phyloP scores from a whole-genome alignment of 2,888 invertebrate species.

The Leptinotarsa rubiginosa region DNA sequence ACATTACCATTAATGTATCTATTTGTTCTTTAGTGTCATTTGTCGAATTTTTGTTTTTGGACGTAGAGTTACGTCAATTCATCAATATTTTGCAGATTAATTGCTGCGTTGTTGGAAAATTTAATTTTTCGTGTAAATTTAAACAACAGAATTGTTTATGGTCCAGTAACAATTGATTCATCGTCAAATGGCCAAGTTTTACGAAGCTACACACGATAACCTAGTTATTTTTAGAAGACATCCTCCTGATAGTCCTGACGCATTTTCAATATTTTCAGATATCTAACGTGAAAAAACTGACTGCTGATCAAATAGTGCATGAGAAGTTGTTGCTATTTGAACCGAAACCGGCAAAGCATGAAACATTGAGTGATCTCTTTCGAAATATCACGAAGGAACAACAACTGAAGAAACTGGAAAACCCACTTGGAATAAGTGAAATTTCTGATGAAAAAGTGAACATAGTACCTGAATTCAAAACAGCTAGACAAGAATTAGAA shows the following conservation, averaged over 20 bases:
- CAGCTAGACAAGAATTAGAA: slow-evolving; percentile 47
- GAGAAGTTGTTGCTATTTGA: slow-evolving; percentile 70
- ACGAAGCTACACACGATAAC: slow-evolving; percentile 44
- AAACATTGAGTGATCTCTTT: slow-evolving; percentile 68
- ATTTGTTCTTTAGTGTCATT: background rate
- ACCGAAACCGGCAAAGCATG: slow-evolving; percentile 68
- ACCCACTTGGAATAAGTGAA: slow-evolving; percentile 27
- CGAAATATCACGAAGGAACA: slow-evolving; percentile 63
- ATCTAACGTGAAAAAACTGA: slow-evolving; percentile 72
- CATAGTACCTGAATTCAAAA: slow-evolving; percentile 41
- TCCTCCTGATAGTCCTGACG: slow-evolving; percentile 47
- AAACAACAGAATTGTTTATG: background rate
- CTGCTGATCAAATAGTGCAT: slow-evolving; percentile 66
- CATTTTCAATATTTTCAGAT: slow-evolving; percentile 68
- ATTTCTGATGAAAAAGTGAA: slow-evolving; percentile 11
- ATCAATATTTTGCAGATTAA: slow-evolving; percentile 14
- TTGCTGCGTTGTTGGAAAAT: slow-evolving; percentile 8
- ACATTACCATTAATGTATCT: no score
- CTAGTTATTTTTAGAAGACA: slow-evolving; percentile 54
- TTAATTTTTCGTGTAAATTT: background rate
- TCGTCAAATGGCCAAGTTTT: slow-evolving; percentile 45
- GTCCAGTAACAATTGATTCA: slow-evolving; percentile 14
- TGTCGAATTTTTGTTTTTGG: slow-evolving; percentile 16
- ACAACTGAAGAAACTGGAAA: slow-evolving; percentile 41
- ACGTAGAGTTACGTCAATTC: slow-evolving; percentile 4